Base-by-base conservation (phyloP, 1,140 invertebrate genomes). In the Drosophila mojavensis region DNA sequence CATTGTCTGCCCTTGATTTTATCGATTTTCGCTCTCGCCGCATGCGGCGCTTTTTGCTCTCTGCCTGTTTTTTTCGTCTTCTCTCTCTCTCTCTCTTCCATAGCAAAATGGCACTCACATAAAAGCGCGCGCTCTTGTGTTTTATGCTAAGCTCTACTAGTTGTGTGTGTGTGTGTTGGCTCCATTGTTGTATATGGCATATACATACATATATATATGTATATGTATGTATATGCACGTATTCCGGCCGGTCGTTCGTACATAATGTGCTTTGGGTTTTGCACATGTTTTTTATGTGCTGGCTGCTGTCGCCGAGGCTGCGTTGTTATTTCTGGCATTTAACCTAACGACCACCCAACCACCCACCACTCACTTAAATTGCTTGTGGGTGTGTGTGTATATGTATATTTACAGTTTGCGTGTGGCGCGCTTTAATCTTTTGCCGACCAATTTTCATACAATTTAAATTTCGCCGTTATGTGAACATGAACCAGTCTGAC, bases 1-100 rank as follows among this genome's bases (percentile, higher is more conserved):
- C 79, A 88, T 88, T 89, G 83, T 88, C 83, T 88, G 83, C 83
- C 83, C 83, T 88, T 88, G 83, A 88, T 88, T 88, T 84, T 88
- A 88, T 88, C 80, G 83, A 88, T 88, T 88, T 88, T 80, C 62
- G 68, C 64, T 72, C 77, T 74, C 79, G 68, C 74, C 68, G 54
- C 60, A 33, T 74, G 60, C 63, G 70, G 15, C 66, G 71, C 76
- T 78, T 75, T 72, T 79, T 62, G 54, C 45, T 62, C 66, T 71
- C 62, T 60, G 26, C 28, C 56, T 41, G 64, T 9, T 20, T 47
- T 45, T 47, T 39, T 17, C 24, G 59, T 39, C 24, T 41, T 33
- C 33, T 61, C 36, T 41, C 41, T 36, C 39, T 59, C 10, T 55
- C 17, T 45, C 45, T 63, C 54, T n/a, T 68, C 45, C 59, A 56